These are phyloP conservation scores for Actinia tenebrosa DNA, from an alignment of 64 coral and sea anemone genomes.

Conservation along the genomic window DNA sequence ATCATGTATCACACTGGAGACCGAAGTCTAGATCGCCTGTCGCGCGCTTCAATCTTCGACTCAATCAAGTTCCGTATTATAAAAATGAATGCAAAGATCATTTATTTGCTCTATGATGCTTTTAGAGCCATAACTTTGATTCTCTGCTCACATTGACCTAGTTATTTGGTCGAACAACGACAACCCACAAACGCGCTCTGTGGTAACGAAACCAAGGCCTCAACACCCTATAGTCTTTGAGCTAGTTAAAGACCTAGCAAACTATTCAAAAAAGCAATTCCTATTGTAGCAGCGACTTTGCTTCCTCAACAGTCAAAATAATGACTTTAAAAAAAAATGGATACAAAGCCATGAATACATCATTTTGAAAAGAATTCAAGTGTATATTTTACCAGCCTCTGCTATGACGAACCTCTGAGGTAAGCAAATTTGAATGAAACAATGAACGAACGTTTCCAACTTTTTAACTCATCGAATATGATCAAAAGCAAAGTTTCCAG, in stretches of 20 bases:
- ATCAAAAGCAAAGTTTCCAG: background rate
- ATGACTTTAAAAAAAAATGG: background rate
- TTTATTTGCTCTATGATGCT: slow-evolving; percentile 1
- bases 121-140: background rate
- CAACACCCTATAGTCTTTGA: background rate
- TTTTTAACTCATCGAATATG: background rate
- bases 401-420: background rate
- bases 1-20: slow-evolving; percentile 2
- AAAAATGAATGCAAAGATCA: slow-evolving; percentile 2
- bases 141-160: background rate
- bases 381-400: background rate
- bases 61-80: background rate
- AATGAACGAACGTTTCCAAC: background rate
- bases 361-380: background rate
- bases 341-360: background rate
- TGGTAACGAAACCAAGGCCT: background rate
- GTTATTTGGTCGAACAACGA: background rate
- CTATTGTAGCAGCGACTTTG: background rate
- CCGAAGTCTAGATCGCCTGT: background rate
- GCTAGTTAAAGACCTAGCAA: background rate
- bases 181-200: background rate
- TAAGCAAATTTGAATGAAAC: background rate
- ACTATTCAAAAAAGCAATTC: background rate
- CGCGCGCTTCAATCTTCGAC: slow-evolving; percentile 1
- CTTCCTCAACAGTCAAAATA: background rate